Conservation (phyloP, 2,797 vertebrate species). For the Anguilla megastoma region DNA sequence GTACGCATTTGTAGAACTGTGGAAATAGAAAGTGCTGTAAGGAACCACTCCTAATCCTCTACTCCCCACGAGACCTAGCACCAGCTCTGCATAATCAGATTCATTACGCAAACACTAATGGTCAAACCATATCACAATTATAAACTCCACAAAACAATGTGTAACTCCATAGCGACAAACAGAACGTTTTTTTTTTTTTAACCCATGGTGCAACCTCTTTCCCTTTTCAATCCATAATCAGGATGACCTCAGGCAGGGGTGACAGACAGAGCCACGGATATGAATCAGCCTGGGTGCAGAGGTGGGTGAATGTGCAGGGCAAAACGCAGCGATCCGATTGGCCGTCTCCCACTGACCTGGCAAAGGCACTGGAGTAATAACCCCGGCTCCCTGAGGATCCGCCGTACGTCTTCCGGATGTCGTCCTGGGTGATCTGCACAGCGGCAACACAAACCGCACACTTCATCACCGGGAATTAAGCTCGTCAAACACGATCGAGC, state of each 20-base stretch:
- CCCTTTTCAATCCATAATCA: neutral
- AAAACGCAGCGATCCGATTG: neutral
- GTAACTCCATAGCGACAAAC: conserved; percentile 20
- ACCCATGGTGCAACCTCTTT: neutral
- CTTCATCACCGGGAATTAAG: too few species aligned
- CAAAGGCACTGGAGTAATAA: conserved; percentile 98
- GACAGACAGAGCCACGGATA: neutral
- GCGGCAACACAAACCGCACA: conserved; percentile 28
- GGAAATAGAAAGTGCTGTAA: conserved; percentile 28
- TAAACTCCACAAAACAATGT: neutral
- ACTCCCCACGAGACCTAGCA: neutral
- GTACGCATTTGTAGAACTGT: conserved; percentile 97
- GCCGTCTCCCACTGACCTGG: conserved; percentile 76
- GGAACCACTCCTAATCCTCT: neutral
- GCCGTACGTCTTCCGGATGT: conserved; percentile 97
- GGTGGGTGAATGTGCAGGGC: neutral
- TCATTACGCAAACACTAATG: neutral
- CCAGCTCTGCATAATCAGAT: neutral
- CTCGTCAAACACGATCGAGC: neutral
- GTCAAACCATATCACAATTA: neutral
- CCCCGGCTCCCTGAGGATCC: conserved; percentile 96
- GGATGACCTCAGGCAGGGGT: neutral
- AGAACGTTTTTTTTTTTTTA: conserved; percentile 35
- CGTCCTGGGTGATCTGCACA: conserved; percentile 92
- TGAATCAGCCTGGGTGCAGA: neutral